Evolutionary conservation across 2,797 vertebrate species (phyloP).

Genomic region (Sebastes trivittatus): DNA sequence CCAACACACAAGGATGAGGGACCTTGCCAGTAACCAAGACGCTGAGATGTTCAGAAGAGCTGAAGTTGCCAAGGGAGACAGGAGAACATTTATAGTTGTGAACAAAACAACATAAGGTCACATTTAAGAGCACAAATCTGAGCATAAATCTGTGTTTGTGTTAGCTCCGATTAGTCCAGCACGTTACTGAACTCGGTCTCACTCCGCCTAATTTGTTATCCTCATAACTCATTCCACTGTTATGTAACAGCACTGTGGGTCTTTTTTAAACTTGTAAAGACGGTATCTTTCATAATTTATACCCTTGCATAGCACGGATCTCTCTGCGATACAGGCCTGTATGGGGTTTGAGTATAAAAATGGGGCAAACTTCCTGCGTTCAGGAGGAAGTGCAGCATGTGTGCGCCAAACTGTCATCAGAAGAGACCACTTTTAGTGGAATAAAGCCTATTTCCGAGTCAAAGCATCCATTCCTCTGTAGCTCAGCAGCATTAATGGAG

Average conservation of each 20-base stretch:
- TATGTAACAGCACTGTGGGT: conserved; percentile 61
- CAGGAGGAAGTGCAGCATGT: conserved; percentile 57
- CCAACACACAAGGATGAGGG: conserved; percentile 7
- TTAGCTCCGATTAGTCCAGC: conserved; percentile 20
- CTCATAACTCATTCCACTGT: conserved; percentile 64
- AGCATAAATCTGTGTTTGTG: conserved; percentile 19
- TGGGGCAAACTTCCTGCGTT: conserved; percentile 58
- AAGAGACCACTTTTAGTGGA: conserved; percentile 65
- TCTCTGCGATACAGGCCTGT: conserved; percentile 50
- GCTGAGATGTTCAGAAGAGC: conserved; percentile 34
- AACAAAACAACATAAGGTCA: conserved; percentile 12
- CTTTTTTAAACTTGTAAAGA: conserved; percentile 69
- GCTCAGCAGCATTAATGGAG: conserved; percentile 60
- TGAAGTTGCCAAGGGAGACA: conserved; percentile 58
- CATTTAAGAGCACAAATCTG: conserved; percentile 30
- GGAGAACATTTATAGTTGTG: conserved; percentile 42
- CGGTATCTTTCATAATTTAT: conserved; percentile 76
- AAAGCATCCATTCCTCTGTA: conserved; percentile 50
- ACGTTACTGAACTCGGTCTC: conserved; percentile 24
- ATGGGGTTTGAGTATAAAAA: conserved; percentile 59
- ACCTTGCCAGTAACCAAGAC: conserved; percentile 41
- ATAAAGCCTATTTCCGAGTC: conserved; percentile 65
- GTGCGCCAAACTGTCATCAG: conserved; percentile 53
- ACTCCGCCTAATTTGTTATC: conserved; percentile 58
- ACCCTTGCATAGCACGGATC: conserved; percentile 63